Evolutionary conservation across 2,797 vertebrate genomes (phyloP), one percentile per base, ranked within the genome.

Genomic region (Staurois parvus): DNA sequence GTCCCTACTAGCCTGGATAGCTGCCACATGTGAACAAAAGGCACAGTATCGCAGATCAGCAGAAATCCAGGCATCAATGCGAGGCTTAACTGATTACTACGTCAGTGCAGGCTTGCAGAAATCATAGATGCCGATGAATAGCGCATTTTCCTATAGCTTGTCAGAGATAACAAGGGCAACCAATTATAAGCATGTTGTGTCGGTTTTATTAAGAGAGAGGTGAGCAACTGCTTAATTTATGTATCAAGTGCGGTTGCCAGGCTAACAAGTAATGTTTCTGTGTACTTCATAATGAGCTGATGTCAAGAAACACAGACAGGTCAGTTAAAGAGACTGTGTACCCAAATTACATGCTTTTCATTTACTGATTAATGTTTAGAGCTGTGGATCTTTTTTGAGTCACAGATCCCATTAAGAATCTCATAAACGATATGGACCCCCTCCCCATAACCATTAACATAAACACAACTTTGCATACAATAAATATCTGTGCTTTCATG

Each of bases 1-100:
- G 66, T 68, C 64, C 72, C 42, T 34, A 76, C 21, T 30, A 76
- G 75, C 24, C 67, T 69, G 64, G 81, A 83, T 83, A 45, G 32
- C 24, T 45, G 64, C 74, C 74, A 77, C 29, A 11, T 70, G 32
- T 68, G 45, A 62, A 72, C 74, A 78, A 40, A 62, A 68, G n/a
- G 62, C 74, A 37, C 64, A 52, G 37, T 67, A 70, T 84, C 82
- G 52, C 83, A 78, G 45, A 84, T 64, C 83, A 78, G 67, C 83
- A 72, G 76, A 83, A 82, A 83, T 37, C 19, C 21, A 9, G 28
- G 13, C 30, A 77, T 72, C 74, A 45, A 37, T 69, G 66, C n/a
- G 3, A 66, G 62, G 32, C 56, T 37, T 15, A 56, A 69, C 67
- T 42, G 64, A 78, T 78, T 34, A 78, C 62, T 42, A 52, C 32